Base-by-base conservation (phyloP, 2,113 vertebrate genomes). In the Megatriorchis doriae region DNA sequence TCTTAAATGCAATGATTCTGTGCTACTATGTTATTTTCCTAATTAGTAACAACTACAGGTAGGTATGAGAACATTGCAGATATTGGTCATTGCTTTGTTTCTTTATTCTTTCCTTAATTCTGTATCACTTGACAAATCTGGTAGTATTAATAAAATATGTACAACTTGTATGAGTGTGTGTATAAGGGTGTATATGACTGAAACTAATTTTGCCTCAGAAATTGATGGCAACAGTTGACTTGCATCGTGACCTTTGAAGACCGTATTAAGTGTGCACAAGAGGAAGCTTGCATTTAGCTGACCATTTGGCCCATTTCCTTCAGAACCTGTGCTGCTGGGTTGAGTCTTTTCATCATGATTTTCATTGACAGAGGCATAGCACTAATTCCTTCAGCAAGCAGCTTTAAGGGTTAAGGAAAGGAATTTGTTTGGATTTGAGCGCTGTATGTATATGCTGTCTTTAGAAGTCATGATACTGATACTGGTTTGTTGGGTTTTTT, bases 401-500 rank as follows among this genome's bases (percentile, higher is more conserved):
- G 23, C 15, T 34, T 80, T 75, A 45, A 72, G 11, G 7, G 11
- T 80, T 66, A 65, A 72, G 13, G n/a, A 90, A 77, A 66, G 17
- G 16, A 53, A 26, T 55, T 61, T 56, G 10, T 25, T 71, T 91
- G 42, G 6, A 25, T 84, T 52, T 79, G 38, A 65, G 26, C 18
- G 6, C 47, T 91, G 4, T 53, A 56, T 55, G 29, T 70, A 8
- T 43, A 16, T 84, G 47, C 59, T 45, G 42, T n/a, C 36, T 40
- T 63, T 52, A 70, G 84, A 94, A 85, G 63, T 59, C 36, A 9
- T 74, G 31, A 52, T 77, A 36, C 89, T 86, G 11, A 59, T 96
- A 36, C 14, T 86, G 58, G 52, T 34, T 32, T 65, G 18, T 27
- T 52, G 4, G 16, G 9, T 19, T 55, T 94, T 62, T 56, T 63